Evolutionary conservation across 2,797 vertebrate genomes (phyloP).

Genomic region (Parauchenoglanis punctatus): DNA sequence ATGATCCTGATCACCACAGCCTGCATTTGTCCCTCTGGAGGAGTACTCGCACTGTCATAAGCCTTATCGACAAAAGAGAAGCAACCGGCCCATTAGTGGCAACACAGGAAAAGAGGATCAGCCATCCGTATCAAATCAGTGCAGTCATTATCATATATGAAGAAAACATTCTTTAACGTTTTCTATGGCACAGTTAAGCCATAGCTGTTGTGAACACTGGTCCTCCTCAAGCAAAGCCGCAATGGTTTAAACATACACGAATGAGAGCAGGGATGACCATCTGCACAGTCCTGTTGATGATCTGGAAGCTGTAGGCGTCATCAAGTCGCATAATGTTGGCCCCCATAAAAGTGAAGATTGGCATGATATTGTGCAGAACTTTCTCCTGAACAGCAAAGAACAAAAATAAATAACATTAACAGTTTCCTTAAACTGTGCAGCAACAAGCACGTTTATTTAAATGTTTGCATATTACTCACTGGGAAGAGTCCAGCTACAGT

Average conservation of each 20-base stretch:
- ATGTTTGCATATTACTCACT: conserved; percentile 72
- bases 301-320: conserved; percentile 93
- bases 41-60: conserved; percentile 68
- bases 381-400: conserved; percentile 82
- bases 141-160: not conserved
- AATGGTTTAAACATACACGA: conserved; percentile 72
- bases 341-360: conserved; percentile 99
- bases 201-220: not conserved
- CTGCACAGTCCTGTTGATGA: conserved; percentile 92
- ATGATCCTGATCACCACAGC: conserved; percentile 80
- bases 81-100: not conserved
- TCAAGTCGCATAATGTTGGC: conserved; percentile 92
- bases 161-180: not conserved
- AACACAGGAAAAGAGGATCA: not conserved
- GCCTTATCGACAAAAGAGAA: conserved; percentile 70
- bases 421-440: not conserved
- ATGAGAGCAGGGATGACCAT: conserved; percentile 94
- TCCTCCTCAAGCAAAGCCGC: not conserved
- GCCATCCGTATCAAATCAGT: not conserved
- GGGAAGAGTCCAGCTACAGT: conserved; percentile 89
- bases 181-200: not conserved
- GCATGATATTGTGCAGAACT: conserved; percentile 97
- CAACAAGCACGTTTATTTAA: not conserved
- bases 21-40: conserved; percentile 67
- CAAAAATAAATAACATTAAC: not conserved